phyloP scores from a whole-genome alignment of 2,113 vertebrate genomes.

The Megalops atlanticus region DNA sequence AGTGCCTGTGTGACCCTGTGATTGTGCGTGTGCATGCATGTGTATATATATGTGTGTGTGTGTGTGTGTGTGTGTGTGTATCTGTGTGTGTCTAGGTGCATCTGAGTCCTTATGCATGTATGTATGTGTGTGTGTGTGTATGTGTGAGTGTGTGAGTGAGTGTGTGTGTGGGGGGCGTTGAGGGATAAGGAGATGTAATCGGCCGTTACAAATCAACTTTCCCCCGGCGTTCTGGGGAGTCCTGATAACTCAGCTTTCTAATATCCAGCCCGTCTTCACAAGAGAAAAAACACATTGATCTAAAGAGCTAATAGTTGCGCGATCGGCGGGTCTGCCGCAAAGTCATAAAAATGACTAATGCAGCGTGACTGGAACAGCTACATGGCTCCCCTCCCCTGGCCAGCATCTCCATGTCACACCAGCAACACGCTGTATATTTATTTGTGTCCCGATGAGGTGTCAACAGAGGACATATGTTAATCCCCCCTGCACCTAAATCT shows the following conservation, averaged over 20 bases:
- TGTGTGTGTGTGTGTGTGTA: not conserved
- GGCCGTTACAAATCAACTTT: constrained; percentile 72
- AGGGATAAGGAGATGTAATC: constrained; percentile 73
- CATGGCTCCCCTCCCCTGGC: not conserved
- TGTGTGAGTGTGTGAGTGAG: not conserved
- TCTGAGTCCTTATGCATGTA: not conserved
- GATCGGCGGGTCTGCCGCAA: constrained; percentile 63
- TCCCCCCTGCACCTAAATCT: not conserved
- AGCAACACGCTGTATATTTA: too few species aligned
- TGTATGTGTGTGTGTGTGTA: not conserved
- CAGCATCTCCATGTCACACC: not conserved
- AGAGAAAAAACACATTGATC: constrained; percentile 69
- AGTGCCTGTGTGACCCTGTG: not conserved
- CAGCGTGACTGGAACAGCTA: constrained; percentile 41
- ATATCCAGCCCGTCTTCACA: constrained; percentile 68
- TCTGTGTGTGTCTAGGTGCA: too few species aligned
- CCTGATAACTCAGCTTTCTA: constrained; percentile 73
- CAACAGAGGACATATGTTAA: not conserved
- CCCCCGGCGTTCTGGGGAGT: constrained; percentile 69
- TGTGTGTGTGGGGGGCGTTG: constrained; percentile 38
- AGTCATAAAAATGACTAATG: constrained; percentile 61
- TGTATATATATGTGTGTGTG: not conserved
- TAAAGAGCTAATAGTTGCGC: constrained; percentile 66
- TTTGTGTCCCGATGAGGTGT: not conserved
- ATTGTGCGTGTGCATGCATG: too few species aligned